A percentile compares a stretch with the other conserved stretches of the same genome.
These are phyloP conservation scores for Pimpla rufipes DNA, from an alignment of 2,888 invertebrate genomes.

Conservation along the genomic window DNA sequence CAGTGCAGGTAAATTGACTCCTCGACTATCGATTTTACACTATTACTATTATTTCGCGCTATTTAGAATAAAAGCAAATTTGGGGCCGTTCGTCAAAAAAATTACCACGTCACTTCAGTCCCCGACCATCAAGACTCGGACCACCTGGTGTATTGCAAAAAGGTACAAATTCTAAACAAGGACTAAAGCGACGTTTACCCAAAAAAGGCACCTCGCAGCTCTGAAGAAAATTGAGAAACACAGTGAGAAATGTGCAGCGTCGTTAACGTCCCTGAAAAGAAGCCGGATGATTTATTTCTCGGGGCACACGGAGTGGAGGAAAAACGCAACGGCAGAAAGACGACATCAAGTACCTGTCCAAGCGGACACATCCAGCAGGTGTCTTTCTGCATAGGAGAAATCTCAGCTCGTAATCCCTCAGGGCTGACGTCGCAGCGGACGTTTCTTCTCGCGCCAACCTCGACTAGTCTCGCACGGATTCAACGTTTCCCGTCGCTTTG, in stretches of 20 bases:
- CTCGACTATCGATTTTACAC: too few relatives aligned
- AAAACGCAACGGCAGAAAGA: slow-evolving; percentile 23
- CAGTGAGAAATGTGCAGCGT: slow-evolving; percentile 25
- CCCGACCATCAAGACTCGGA: too few relatives aligned
- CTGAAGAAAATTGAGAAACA: slow-evolving; percentile 10
- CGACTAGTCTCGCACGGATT: slow-evolving; percentile 34
- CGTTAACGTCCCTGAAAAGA: slow-evolving; percentile 42
- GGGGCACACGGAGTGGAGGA: slow-evolving; percentile 19
- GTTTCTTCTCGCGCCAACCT: slow-evolving; percentile 68
- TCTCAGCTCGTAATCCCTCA: slow-evolving; percentile 70
- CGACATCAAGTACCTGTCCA: slow-evolving; percentile 37
- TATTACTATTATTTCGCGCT: too few relatives aligned
- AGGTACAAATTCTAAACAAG: not conserved
- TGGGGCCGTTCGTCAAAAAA: too few relatives aligned
- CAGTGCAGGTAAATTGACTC: too few relatives aligned
- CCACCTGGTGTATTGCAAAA: too few relatives aligned
- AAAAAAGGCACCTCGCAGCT: not conserved
- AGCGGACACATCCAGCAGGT: slow-evolving; percentile 46
- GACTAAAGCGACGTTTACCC: not conserved
- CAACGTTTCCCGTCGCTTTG: slow-evolving; percentile 20
- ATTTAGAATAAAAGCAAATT: too few relatives aligned
- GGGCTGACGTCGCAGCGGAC: slow-evolving; percentile 60
- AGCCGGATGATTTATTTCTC: slow-evolving; percentile 46
- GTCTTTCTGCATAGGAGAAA: slow-evolving; percentile 45
- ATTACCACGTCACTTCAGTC: too few relatives aligned